A percentile compares a stretch with the other conserved stretches of the same genome.
Evolutionary conservation across 2,888 invertebrate species (phyloP).

Genomic region (Drosophila aldrichi): DNA sequence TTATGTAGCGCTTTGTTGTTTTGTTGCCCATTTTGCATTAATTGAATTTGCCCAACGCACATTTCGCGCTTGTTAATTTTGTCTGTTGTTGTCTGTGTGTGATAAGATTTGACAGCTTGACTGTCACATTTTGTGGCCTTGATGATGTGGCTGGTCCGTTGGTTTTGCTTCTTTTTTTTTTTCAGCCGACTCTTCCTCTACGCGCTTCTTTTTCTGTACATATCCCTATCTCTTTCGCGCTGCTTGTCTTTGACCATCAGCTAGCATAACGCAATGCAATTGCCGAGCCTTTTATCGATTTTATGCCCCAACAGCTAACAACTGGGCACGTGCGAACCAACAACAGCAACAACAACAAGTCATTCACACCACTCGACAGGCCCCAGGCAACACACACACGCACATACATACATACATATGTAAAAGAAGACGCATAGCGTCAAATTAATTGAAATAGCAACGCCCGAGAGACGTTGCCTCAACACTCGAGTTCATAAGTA

Average conservation of each 20-base stretch:
- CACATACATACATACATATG: slow-evolving; percentile 13
- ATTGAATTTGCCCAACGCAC: slow-evolving; percentile 37
- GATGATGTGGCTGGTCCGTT: slow-evolving; percentile 39
- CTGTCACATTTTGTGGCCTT: slow-evolving; percentile 46
- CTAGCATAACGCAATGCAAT: slow-evolving; percentile 53
- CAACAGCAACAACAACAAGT: slow-evolving; percentile 55
- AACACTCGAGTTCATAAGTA: slow-evolving; percentile 46
- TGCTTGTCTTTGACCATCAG: slow-evolving; percentile 39
- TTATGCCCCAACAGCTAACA: slow-evolving; percentile 35
- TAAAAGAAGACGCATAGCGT: slow-evolving; percentile 45
- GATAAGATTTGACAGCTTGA: slow-evolving; percentile 31
- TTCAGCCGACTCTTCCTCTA: not conserved
- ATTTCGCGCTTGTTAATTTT: slow-evolving; percentile 15
- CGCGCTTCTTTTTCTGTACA: not conserved
- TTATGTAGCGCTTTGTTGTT: slow-evolving; percentile 23
- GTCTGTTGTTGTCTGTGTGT: not conserved
- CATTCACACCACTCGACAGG: slow-evolving; percentile 61
- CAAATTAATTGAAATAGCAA: slow-evolving; percentile 61
- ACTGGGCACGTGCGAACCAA: slow-evolving; percentile 61
- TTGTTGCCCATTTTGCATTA: slow-evolving; percentile 31
- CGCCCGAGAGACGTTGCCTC: slow-evolving; percentile 48
- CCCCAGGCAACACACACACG: slow-evolving; percentile 12
- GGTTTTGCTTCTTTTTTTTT: not conserved
- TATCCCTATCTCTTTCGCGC: slow-evolving; percentile 11
- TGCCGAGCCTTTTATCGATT: slow-evolving; percentile 72